Conservation (phyloP, 2,113 vertebrate genomes). For the Callipepla californica region DNA sequence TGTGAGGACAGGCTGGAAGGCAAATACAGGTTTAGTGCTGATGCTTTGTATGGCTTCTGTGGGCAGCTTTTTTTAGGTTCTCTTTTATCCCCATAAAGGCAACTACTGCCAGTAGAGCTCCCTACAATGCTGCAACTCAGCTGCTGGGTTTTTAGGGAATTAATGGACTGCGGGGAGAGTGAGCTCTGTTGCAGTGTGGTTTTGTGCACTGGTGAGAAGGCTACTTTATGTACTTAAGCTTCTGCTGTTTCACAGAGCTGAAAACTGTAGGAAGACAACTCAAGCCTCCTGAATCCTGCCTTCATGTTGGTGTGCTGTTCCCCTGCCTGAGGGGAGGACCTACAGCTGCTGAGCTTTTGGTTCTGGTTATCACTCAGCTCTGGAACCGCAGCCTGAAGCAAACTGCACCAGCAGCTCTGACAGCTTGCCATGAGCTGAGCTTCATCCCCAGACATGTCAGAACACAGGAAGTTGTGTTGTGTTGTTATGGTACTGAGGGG, state of each 20-base stretch:
- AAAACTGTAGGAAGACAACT: neutral
- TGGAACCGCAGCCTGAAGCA: accelerated
- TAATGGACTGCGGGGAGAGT: accelerated
- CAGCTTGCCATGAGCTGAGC: neutral
- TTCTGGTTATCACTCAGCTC: neutral
- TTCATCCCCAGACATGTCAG: too few species aligned
- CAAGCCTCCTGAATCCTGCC: neutral
- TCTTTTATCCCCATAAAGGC: neutral
- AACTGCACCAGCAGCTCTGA: neutral
- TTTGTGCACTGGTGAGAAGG: accelerated
- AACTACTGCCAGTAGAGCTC: too few species aligned
- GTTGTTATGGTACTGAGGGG: neutral
- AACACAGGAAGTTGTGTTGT: too few species aligned
- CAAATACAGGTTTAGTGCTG: neutral
- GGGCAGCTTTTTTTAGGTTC: neutral
- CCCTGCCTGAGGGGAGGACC: too few species aligned
- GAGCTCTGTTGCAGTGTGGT: accelerated
- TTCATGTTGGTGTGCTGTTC: too few species aligned
- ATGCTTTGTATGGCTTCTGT: neutral
- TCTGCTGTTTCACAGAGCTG: neutral
- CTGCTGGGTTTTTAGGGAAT: neutral
- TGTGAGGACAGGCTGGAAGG: too few species aligned
- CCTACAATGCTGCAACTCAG: neutral
- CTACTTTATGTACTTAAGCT: neutral
- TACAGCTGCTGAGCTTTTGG: too few species aligned